Evolutionary conservation across 2,797 vertebrate species (phyloP), one percentile per base, ranked within the genome.

Genomic region (Lindbergichthys nudifrons): DNA sequence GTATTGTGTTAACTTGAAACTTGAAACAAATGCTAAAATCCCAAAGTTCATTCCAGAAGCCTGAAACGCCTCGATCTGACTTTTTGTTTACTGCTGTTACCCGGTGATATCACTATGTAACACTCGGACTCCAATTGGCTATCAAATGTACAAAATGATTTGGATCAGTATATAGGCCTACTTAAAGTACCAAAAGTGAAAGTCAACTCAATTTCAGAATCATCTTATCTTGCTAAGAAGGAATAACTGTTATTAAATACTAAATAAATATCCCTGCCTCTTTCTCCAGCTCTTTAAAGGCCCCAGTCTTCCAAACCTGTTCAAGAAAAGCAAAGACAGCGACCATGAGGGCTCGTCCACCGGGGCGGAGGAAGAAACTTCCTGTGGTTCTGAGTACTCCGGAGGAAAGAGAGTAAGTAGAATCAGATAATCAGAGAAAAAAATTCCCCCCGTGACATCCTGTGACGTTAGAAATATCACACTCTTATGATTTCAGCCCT

Each of bases 291-390:
- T 96, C 5, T 85, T 84, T 65, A 95, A 92, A 75, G 77, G 79
- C 1, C 92, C 93, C 0, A 95, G 94, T 87, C 89, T 97, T 58
- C 94, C 95, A 26, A 91, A 94, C 59, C 83, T 97, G 41, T 75
- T 95, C 54, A 89, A 73, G 78, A 91, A 70, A 68, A 85, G 21
- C 70, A 92, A 90, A 76, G 87, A 89, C 74, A 87, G 87, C 2
- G 88, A 93, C 65, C 85, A 88, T 0, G 92, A 92, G 1, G 61
- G 89, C 74, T 82, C 86, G 0, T 94, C 96, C 79, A 95, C 94
- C 59, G 84, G 84, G 2, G 77, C 89, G 0, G 92, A 94, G n/a
- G 93, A 94, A 2, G 91, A 92, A 18, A 80, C 77, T 0, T 92
- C 92, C 3, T 73, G 82, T 6, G 43, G 86, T 50, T 92, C 92